Evolutionary conservation across 2,888 invertebrate genomes (phyloP).

Genomic region (Sclerodermus sp.): DNA sequence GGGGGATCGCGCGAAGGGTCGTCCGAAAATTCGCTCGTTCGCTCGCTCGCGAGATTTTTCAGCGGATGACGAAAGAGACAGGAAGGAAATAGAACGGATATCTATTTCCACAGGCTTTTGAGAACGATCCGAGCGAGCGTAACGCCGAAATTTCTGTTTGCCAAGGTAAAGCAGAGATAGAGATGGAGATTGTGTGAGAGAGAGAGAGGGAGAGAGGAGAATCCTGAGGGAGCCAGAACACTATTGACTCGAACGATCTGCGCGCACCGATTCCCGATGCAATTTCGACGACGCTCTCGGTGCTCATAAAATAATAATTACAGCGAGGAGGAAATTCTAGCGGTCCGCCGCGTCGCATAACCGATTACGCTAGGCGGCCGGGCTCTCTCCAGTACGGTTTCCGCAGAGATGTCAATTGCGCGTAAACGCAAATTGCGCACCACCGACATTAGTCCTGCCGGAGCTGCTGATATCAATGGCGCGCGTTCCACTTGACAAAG

Average conservation of each 20-base stretch:
- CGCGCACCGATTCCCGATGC: slow-evolving; percentile 15
- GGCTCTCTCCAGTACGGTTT: too few species aligned
- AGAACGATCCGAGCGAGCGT: too few species aligned
- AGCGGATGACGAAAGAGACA: too few species aligned
- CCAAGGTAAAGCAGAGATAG: neutral
- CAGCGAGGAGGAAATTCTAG: slow-evolving; percentile 36
- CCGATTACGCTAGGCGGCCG: neutral
- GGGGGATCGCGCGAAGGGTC: too few species aligned
- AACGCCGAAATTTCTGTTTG: neutral
- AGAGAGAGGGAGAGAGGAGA: slow-evolving; percentile 1
- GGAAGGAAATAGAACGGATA: neutral
- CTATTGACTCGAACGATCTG: neutral
- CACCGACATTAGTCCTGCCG: too few species aligned
- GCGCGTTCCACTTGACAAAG: too few species aligned
- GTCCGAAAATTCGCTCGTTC: too few species aligned
- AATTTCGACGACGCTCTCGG: slow-evolving; percentile 37
- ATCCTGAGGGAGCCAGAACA: neutral
- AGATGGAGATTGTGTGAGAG: neutral
- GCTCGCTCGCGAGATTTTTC: too few species aligned
- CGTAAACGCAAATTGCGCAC: too few species aligned
- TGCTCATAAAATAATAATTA: slow-evolving; percentile 51
- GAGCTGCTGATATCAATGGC: too few species aligned
- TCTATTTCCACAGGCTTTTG: too few species aligned
- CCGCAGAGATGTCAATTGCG: too few species aligned
- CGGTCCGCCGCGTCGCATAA: neutral